Base-by-base conservation (phyloP, 2,888 invertebrate genomes). In the Acanthosepion esculentum region DNA sequence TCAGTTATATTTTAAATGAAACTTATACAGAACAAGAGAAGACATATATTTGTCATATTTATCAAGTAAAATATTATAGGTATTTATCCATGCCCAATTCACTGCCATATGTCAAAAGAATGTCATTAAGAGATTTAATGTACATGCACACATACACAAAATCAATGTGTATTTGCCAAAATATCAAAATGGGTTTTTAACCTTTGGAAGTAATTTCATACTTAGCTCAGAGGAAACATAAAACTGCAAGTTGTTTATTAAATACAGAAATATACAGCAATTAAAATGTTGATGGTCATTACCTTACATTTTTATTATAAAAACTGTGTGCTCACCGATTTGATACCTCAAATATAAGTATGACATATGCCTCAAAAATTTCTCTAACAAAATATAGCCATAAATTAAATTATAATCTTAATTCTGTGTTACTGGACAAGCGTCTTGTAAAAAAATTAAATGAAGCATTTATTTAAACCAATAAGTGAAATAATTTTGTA, bases 11-110 rank as follows among this genome's bases (percentile, higher is more conserved):
- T 78, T 78, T 15, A 78, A 78, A n/a, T 78, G n/a, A 15, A 78
- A 10, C n/a, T 33, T 78, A 33, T 78, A 78, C 78, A 78, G 12
- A 23, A 78, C 10, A 59, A 59, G 59, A 59, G 59, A 59, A 59
- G 20, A 59, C 23, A 59, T 3, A 64, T 26, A 64, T 78, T 78
- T 78, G 29, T 64, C 64, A 64, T n/a, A 78, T 78, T 78, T n/a
- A 78, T 78, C 78, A 78, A 78, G n/a, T 78, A n/a, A 33, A 78
- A 78, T 59, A 59, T 59, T 59, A 59, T 78, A 78, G 78, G 78
- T 78, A 78, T n/a, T 55, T 78, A 78, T 78, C 78, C 78, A 78
- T 78, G 78, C 1, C 33, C n/a, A 78, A 78, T n/a, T 78, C n/a
- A 78, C 78, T 78, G 78, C 15, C 78, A 78, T n/a, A n/a, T 78